A percentile compares a stretch with the other conserved stretches of the same genome.
Conservation (phyloP, 2,113 vertebrate genomes). For the Melanocharis versteri region DNA sequence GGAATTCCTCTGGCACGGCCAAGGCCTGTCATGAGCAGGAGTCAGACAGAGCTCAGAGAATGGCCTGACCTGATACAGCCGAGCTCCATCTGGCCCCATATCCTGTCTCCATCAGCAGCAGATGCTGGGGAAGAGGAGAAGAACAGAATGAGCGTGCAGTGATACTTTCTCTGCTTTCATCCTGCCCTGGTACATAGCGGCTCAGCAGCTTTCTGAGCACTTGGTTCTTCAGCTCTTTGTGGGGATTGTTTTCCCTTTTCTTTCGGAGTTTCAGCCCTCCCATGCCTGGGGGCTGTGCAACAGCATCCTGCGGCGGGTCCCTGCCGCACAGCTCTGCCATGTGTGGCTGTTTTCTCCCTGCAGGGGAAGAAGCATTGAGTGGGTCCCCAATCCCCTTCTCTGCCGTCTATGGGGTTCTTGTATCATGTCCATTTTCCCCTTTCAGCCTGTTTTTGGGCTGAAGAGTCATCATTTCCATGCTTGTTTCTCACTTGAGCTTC, state of each 20-base stretch:
- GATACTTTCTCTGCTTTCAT: neutral
- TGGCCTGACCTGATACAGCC: neutral
- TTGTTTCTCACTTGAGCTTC: neutral
- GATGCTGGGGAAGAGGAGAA: neutral
- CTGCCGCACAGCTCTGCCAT: rapidly evolving
- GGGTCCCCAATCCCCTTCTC: neutral
- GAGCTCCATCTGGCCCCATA: neutral
- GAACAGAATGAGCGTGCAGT: neutral
- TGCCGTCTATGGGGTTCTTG: neutral
- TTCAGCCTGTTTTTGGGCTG: neutral
- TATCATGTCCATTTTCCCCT: rapidly evolving
- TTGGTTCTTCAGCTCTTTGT: neutral
- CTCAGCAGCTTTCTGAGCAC: neutral
- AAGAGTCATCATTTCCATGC: neutral
- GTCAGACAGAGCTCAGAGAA: neutral
- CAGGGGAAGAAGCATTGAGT: neutral
- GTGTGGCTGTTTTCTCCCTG: rapidly evolving
- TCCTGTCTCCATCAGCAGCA: neutral
- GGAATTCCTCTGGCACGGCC: neutral
- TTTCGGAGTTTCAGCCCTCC: neutral
- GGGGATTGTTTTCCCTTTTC: neutral
- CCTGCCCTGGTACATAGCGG: rapidly evolving
- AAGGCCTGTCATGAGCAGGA: neutral
- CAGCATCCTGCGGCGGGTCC: neutral
- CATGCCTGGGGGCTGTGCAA: rapidly evolving